Evolutionary conservation across 2,888 invertebrate genomes (phyloP), one percentile per base, ranked within the genome.

Genomic region (Drosophila affinis): DNA sequence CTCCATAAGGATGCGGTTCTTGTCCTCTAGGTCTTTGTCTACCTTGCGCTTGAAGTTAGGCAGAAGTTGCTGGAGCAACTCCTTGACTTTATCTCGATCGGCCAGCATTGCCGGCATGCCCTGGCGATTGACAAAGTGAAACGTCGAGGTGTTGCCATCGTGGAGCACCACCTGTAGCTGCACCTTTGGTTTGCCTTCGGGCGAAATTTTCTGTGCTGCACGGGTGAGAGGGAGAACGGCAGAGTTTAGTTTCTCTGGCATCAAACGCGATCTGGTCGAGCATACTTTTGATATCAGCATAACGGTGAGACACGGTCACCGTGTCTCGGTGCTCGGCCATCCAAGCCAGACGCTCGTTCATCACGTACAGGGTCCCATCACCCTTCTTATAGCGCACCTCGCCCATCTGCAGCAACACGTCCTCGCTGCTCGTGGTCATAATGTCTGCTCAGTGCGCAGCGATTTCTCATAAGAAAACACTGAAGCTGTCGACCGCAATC

Each of bases 161-260:
- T 99, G 97, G 74, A 99, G 93, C 21, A 98, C 98, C 21, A 99
- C 95, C 94, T 99, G 99, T 17, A 99, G 93, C 92, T 99, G 99
- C 62, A 99, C 97, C 93, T 99, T 99, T 29, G 98, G 96, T 93
- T 99, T 99, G 29, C 98, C 98, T 86, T 96, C 98, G 0, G 99
- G 98, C 29, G 97, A 97, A 84, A 99, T 99, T 93, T 99, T 98
- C 94, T 99, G 99, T 77, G 96, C 97, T 98, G 91, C 54, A 93
- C 39, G 39, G 39, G 39, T 39, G 39, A 39, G 39, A 93, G 32
- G 17, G n/a, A 52, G 17, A 64, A 44, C 46, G 54, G 52, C 44
- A 24, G 18, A 54, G 17, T 39, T 61, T 32, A 52, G 44, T 29
- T 47, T 17, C 56, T 27, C 48, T 27, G 17, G 18, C 18, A 10